Evolutionary conservation across 1,140 invertebrate species (phyloP), one percentile per base, ranked within the genome.

Genomic region (Matsumurasca onukii): DNA sequence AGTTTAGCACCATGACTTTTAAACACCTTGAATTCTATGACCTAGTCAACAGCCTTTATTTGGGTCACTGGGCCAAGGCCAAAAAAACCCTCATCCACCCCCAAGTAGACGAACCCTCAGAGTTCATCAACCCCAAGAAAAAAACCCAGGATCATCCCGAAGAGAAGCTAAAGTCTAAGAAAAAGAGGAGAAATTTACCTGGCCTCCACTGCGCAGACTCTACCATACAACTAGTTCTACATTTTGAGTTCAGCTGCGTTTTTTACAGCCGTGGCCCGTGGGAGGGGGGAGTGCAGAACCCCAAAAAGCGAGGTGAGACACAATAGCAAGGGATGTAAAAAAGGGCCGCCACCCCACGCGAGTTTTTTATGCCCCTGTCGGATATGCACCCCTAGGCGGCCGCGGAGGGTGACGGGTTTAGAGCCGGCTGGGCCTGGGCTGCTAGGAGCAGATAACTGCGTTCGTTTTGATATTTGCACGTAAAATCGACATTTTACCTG

Each of bases 221-320:
- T 5, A 5, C 24, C 3, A 12, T 27, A n/a, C n/a, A 24, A 59
- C 55, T 59, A 59, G 49, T 20, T 5, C 55, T 29, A 29, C n/a
- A 59, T 59, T 59, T 59, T 59, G 24, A 24, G 48, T 45, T 65
- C 62, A 65, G 62, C 62, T 65, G 62, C 62, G 62, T 65, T 65
- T 65, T 65, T 63, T n/a, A n/a, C n/a, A n/a, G n/a, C n/a, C n/a
- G n/a, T 63, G 31, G 39, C 12, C 15, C 20, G 62, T 9, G 62
- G 31, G 62, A 29, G 62, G 29, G n/a, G n/a, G n/a, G n/a, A n/a
- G 17, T 22, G 62, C 39, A 25, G 22, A 45, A 22, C 62, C 39
- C 31, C 27, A 65, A 65, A 65, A 65, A 63, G 31, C 55, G 20
- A 63, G 13, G 34, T 63, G 39, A 29, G 34, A 48, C 62, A 65